These are phyloP conservation scores for Dendrolimus punctatus DNA, from an alignment of 1,140 invertebrate species.

Conservation along the genomic window DNA sequence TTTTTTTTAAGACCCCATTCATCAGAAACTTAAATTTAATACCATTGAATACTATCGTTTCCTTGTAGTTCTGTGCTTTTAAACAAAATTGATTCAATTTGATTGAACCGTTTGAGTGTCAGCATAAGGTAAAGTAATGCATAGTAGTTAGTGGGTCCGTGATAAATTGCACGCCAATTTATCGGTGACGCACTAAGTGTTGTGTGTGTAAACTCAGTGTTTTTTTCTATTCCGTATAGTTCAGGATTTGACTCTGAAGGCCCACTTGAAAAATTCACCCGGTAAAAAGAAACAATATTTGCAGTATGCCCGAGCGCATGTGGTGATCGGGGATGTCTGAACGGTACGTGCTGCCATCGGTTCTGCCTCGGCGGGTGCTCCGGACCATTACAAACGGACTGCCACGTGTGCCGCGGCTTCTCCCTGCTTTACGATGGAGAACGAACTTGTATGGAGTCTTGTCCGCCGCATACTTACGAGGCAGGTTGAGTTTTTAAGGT, in stretches of 20 bases:
- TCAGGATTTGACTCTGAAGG: too few relatives aligned
- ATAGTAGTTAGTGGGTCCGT: too few relatives aligned
- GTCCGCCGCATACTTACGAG: conserved; percentile 78
- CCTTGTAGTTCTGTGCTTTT: too few relatives aligned
- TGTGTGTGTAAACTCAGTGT: too few relatives aligned
- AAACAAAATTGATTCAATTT: too few relatives aligned
- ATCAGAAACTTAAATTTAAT: too few relatives aligned
- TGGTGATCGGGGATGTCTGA: conserved; percentile 37
- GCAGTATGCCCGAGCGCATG: conserved; percentile 73
- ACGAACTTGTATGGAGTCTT: conserved; percentile 78
- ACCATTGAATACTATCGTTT: too few relatives aligned
- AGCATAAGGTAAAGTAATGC: too few relatives aligned
- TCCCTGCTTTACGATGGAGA: conserved; percentile 71
- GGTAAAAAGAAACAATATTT: conserved; percentile 23
- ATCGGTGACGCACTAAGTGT: too few relatives aligned
- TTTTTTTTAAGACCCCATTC: too few relatives aligned
- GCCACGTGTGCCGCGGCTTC: conserved; percentile 83
- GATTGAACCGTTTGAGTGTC: too few relatives aligned
- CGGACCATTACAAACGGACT: conserved; percentile 74
- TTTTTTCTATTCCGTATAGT: neutral
- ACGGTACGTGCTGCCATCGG: conserved; percentile 82
- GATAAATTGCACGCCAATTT: too few relatives aligned
- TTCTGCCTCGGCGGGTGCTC: conserved; percentile 90
- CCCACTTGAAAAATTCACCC: neutral
- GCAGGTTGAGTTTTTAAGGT: conserved; percentile 30